A percentile compares a stretch with the other conserved stretches of the same genome.
These are phyloP conservation scores for Tiphia femorata DNA, from an alignment of 2,888 invertebrate species.

Conservation along the genomic window DNA sequence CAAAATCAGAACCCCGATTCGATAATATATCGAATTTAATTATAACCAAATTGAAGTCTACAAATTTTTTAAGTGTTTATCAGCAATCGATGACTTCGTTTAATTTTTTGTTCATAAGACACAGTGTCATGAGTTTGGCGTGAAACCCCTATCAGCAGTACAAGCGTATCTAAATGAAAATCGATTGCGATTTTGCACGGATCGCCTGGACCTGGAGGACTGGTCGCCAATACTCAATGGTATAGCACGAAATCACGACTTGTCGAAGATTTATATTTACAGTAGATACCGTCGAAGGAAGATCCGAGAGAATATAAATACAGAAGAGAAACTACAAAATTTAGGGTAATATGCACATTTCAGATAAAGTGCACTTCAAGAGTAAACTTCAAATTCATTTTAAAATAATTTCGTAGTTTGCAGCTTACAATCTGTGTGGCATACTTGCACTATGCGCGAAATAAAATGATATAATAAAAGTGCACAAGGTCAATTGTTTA, in stretches of 20 bases:
- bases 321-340: slow-evolving; percentile 40
- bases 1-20: too few species aligned
- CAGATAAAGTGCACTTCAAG: too few species aligned
- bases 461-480: slow-evolving; percentile 8
- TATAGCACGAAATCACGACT: slow-evolving; percentile 40
- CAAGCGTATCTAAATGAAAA: slow-evolving; percentile 34
- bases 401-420: too few species aligned
- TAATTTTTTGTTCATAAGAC: too few species aligned
- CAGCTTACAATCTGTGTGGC: too few species aligned
- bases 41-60: too few species aligned
- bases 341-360: slow-evolving; percentile 49
- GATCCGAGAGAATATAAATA: slow-evolving; percentile 40
- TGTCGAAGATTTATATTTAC: slow-evolving; percentile 41
- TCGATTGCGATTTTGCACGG: slow-evolving; percentile 41
- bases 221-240: slow-evolving; percentile 46
- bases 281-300: slow-evolving; percentile 33
- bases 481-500: too few species aligned
- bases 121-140: slow-evolving; percentile 28
- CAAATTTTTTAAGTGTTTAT: too few species aligned
- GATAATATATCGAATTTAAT: too few species aligned
- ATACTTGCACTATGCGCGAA: too few species aligned
- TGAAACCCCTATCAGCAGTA: slow-evolving; percentile 36
- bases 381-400: too few species aligned
- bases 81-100: too few species aligned
- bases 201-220: slow-evolving; percentile 37